A percentile compares a stretch with the other conserved stretches of the same genome.
These are phyloP conservation scores for Drosophila conformis DNA, from an alignment of 2,888 invertebrate genomes.

Conservation along the genomic window DNA sequence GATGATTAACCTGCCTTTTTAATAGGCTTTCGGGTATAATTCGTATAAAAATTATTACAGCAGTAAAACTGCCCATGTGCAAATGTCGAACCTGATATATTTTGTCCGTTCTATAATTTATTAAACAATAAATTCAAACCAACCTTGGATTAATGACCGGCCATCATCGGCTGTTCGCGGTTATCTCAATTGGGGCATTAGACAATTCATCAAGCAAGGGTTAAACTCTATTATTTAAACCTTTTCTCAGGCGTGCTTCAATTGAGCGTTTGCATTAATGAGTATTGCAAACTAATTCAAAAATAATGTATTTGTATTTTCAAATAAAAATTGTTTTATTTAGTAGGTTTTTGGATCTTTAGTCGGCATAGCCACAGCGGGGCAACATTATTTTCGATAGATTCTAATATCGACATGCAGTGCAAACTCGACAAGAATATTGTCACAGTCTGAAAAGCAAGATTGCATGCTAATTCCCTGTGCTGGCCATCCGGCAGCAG, in stretches of 20 bases:
- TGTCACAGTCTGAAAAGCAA: conserved; percentile 23
- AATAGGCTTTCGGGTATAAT: neutral
- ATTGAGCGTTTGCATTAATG: neutral
- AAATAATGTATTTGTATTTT: neutral
- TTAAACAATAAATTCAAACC: neutral
- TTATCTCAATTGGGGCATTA: neutral
- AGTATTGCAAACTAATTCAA: neutral
- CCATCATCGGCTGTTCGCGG: neutral
- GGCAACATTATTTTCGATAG: neutral
- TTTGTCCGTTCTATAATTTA: neutral
- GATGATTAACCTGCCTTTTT: neutral
- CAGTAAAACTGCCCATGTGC: neutral
- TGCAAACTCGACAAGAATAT: conserved; percentile 30
- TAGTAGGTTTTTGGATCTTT: neutral
- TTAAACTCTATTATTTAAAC: neutral
- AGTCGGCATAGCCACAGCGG: neutral
- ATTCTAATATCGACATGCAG: neutral
- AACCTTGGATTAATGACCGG: neutral
- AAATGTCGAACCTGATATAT: neutral
- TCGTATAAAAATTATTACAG: neutral
- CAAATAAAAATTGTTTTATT: neutral
- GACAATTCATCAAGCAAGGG: neutral
- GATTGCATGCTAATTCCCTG: conserved; percentile 39
- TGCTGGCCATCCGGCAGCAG: conserved; percentile 51
- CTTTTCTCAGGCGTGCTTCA: neutral